Conservation (phyloP, 2,888 invertebrate genomes). For the Hartigia nigra region DNA sequence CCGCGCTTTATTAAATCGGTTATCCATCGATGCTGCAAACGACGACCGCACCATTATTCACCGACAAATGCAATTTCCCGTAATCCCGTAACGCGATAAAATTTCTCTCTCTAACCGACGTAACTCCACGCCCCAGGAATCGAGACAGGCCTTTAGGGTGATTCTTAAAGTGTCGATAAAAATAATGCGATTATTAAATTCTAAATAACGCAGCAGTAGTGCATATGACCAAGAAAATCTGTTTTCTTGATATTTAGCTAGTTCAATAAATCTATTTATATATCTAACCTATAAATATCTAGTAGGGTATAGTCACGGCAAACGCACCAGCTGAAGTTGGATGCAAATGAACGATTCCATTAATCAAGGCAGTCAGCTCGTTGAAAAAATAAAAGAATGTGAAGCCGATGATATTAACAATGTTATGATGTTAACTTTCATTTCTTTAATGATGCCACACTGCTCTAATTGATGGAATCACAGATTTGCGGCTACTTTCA, state of each 20-base stretch:
- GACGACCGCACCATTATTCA: not conserved
- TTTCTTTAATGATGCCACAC: too few species aligned
- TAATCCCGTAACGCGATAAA: not conserved
- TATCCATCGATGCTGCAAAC: not conserved
- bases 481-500: too few species aligned
- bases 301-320: too few species aligned
- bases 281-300: too few species aligned
- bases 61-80: not conserved
- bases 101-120: not conserved
- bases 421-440: too few species aligned
- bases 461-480: too few species aligned
- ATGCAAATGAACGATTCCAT: too few species aligned
- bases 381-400: too few species aligned
- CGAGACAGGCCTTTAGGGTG: not conserved
- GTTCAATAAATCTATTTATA: not conserved
- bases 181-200: not conserved
- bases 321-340: too few species aligned
- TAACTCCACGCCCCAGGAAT: not conserved
- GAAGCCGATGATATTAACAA: too few species aligned
- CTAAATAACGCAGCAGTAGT: not conserved
- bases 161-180: not conserved
- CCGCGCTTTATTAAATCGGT: not conserved
- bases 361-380: too few species aligned
- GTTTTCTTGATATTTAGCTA: not conserved
- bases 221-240: not conserved